Base-by-base conservation (phyloP, 2,888 invertebrate genomes). In the Sarcophaga rosellei region DNA sequence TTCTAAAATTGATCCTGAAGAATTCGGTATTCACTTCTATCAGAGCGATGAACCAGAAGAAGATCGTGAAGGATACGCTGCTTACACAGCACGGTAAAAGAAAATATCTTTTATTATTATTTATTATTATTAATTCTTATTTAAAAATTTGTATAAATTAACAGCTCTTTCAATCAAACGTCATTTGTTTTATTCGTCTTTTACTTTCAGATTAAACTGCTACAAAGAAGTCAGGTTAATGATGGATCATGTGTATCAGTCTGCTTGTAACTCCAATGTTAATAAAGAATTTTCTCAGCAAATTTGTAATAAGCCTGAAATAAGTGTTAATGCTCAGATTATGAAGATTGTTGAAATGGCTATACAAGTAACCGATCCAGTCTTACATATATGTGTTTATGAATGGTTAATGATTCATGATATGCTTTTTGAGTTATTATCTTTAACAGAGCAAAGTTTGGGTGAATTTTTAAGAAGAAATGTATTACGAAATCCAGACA, bases 311-410 rank as follows among this genome's bases (percentile, higher is more conserved):
- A 79, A 86, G 21, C 90, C 84, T 88, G 92, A 82, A 89, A 88
- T 89, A 15, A 89, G 76, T 59, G 87, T 90, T 0, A 92, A 90
- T 78, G 87, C 87, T 17, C 89, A 96, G 94, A 94, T 95, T 62
- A 94, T 94, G 73, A 94, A 94, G 91, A 94, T 97, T 25, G 95
- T 96, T 21, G 94, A 94, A 88, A 95, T 96, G 89, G 95, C 96
- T 81, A 93, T 97, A 17, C 95, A 95, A 70, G 94, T 95, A 6
- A 94, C 95, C 6, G 99, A 99, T 93, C 98, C 99, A 91, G 94
- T 98, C 20, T 95, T 98, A 82, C 99, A 99, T 91, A 96, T 97
- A 0, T 96, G 97, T 0, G 94, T 99, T 1, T 99, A 99, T 92
- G 97, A 98, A 89, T 99, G 99, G 99, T 95, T 99, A 91, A 95